phyloP scores from a whole-genome alignment of 2,888 invertebrate genomes.

The Thelaira solivaga region DNA sequence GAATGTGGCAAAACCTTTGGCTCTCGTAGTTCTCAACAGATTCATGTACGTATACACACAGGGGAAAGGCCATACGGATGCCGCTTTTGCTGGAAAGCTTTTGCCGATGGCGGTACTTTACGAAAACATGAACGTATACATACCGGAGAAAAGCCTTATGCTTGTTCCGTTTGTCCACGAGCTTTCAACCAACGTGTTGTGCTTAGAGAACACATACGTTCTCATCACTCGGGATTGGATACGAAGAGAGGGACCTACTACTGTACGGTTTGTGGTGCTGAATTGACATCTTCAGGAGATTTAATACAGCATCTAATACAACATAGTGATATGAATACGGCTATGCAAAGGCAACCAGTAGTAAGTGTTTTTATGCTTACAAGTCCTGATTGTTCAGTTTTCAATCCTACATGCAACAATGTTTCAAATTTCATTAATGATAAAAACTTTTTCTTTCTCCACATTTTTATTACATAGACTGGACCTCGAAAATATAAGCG shows the following conservation, averaged over 20 bases:
- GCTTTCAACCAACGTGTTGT: slow-evolving; percentile 93
- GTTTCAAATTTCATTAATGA: neutral
- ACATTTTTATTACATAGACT: slow-evolving; percentile 77
- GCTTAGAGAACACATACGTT: slow-evolving; percentile 88
- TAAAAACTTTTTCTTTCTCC: neutral
- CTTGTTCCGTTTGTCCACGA: slow-evolving; percentile 90
- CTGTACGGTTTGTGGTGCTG: slow-evolving; percentile 87
- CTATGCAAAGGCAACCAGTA: slow-evolving; percentile 86
- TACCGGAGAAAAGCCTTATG: slow-evolving; percentile 91
- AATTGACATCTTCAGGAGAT: slow-evolving; percentile 84
- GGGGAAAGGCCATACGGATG: slow-evolving; percentile 90
- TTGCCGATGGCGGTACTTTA: slow-evolving; percentile 91
- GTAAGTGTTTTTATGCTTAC: slow-evolving; percentile 71
- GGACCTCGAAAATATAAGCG: slow-evolving; percentile 89
- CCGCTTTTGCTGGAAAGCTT: slow-evolving; percentile 92
- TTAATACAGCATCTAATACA: slow-evolving; percentile 89
- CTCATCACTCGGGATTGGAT: slow-evolving; percentile 90
- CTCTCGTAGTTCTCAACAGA: slow-evolving; percentile 90
- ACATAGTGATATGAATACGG: slow-evolving; percentile 91
- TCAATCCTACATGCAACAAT: neutral
- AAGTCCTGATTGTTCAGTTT: slow-evolving; percentile 23
- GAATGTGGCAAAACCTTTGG: slow-evolving; percentile 93
- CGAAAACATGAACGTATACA: slow-evolving; percentile 91
- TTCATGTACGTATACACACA: slow-evolving; percentile 90
- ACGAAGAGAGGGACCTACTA: slow-evolving; percentile 83